Conservation (phyloP, 2,113 vertebrate genomes). For the Mola mola region DNA sequence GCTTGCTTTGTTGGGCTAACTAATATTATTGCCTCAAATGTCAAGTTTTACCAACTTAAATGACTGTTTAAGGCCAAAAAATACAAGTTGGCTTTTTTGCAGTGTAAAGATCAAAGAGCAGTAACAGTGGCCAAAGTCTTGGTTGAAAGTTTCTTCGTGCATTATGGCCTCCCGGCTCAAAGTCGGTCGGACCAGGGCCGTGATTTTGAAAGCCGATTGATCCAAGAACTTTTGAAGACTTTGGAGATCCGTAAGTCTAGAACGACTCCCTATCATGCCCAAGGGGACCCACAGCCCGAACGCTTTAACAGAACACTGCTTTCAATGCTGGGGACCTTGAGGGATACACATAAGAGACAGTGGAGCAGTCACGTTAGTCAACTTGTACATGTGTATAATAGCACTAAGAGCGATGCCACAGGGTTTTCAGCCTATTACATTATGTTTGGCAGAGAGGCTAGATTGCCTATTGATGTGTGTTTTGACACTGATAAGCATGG, state of each 20-base stretch:
- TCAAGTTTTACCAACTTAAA: not conserved
- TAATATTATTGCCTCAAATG: not conserved
- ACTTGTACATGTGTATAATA: not conserved
- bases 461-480: not conserved
- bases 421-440: not conserved
- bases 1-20: not conserved
- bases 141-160: not conserved
- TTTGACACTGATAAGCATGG: no score
- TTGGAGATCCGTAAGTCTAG: not conserved
- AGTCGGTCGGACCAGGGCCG: not conserved
- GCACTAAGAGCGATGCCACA: not conserved
- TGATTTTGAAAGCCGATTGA: not conserved
- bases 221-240: not conserved
- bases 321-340: not conserved
- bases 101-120: not conserved
- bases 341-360: not conserved
- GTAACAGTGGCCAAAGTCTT: not conserved
- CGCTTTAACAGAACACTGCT: not conserved
- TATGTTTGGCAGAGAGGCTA: slow-evolving; percentile 7
- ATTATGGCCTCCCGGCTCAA: not conserved
- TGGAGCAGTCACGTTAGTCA: slow-evolving; percentile 1
- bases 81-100: not conserved
- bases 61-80: not conserved
- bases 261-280: slow-evolving; percentile 1
- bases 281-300: slow-evolving; percentile 4